Conservation (phyloP, 2,888 invertebrate species). For the Coecobrya sp. region DNA sequence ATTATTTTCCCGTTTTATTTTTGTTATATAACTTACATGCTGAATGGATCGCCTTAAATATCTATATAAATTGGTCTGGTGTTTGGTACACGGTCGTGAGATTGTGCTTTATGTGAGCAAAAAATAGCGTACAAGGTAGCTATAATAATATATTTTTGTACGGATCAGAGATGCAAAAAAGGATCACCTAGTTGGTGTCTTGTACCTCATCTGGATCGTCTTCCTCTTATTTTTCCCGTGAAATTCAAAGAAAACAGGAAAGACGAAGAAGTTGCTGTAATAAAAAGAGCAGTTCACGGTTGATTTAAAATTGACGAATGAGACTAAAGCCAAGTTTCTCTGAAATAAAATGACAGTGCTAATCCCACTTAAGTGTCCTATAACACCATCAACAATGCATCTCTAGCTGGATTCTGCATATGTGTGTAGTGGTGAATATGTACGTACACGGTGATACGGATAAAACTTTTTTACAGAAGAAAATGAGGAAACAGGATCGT, state of each 20-base stretch:
- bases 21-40: slow-evolving; percentile 18
- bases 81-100: slow-evolving; percentile 9
- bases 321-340: slow-evolving; percentile 76
- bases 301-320: slow-evolving; percentile 80
- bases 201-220: slow-evolving; percentile 20
- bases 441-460: background rate
- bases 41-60: background rate
- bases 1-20: slow-evolving; percentile 52
- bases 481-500: slow-evolving; percentile 70
- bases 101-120: slow-evolving; percentile 18
- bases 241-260: background rate
- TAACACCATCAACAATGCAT: slow-evolving; percentile 76
- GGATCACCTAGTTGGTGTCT: slow-evolving; percentile 29
- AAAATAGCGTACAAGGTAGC: slow-evolving; percentile 48
- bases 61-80: slow-evolving; percentile 17
- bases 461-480: slow-evolving; percentile 20
- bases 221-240: background rate
- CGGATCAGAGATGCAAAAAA: background rate
- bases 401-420: background rate
- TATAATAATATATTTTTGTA: background rate
- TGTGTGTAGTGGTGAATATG: background rate
- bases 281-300: slow-evolving; percentile 72
- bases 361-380: slow-evolving; percentile 76
- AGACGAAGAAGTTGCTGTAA: slow-evolving; percentile 41
- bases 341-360: slow-evolving; percentile 77